Evolutionary conservation across 2,797 vertebrate genomes (phyloP), one percentile per base, ranked within the genome.

Genomic region (Pseudopleuronectes americanus): DNA sequence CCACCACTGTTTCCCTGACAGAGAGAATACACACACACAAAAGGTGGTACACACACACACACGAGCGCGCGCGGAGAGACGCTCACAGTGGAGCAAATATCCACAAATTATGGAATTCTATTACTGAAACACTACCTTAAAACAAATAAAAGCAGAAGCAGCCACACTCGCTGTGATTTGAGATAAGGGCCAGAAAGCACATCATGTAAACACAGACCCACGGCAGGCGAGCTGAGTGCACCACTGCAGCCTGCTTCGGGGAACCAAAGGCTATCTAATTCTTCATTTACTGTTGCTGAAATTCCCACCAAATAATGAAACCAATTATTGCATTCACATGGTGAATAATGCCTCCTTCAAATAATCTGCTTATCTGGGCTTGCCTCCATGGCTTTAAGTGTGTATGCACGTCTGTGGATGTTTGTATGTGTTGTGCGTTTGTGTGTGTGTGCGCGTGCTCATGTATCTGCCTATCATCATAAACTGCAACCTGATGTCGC

Each of bases 321-420:
- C 79, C 76, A 91, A 93, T 92, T 87, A 91, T 89, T 90, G 84
- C 85, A 86, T 91, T 87, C 80, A 87, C 76, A 80, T 55, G 48
- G 73, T 79, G 84, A 92, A 91, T 85, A 89, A 90, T 87, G 86
- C 84, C 74, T 87, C 83, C 89, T 89, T 89, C 79, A 82, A 90
- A 87, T 91, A 91, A 92, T 93, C 86, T 92, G 77, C 84, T 92
- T 90, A 91, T 90, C 88, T 91, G 87, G 80, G 74, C 71, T 84
- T 84, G 57, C 75, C 72, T 84, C 77, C 48, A 60, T 88, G 83
- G 79, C 77, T 88, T 70, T 73, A 63, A 17, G 33, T 82, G 69
- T 81, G 68, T 56, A 53, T 64, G 63, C 63, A 48, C 67, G 66
- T 64, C 26, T 68, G 23, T 19, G 41, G 19, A 53, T 69, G 6